These are phyloP conservation scores for Cyrtodaria siliqua DNA, from an alignment of 2,888 invertebrate genomes.

Conservation along the genomic window DNA sequence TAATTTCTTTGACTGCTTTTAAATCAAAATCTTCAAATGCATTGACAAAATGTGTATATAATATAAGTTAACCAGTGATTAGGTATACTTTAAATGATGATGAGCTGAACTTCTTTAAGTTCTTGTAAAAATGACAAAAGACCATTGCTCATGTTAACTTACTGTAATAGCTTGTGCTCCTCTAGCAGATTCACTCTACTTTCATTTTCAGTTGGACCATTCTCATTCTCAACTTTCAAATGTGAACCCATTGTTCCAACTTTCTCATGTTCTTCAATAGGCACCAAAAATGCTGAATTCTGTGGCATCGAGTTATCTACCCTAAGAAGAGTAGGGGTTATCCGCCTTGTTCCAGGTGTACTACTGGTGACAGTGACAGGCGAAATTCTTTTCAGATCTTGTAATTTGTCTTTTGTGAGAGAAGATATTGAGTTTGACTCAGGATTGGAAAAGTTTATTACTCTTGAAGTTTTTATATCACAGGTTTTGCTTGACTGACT, in stretches of 20 bases:
- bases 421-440: conserved; percentile 20
- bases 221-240: conserved; percentile 12
- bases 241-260: neutral
- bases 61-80: too few species aligned
- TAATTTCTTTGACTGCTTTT: too few species aligned
- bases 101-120: too few species aligned
- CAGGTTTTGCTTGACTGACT: conserved; percentile 9
- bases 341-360: conserved; percentile 46
- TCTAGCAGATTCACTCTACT: conserved; percentile 30
- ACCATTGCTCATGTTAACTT: too few species aligned
- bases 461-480: conserved; percentile 57
- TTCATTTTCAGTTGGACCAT: conserved; percentile 1
- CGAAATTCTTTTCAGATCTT: conserved; percentile 44
- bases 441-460: conserved; percentile 59
- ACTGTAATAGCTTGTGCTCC: conserved; percentile 70
- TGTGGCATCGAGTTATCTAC: conserved; percentile 59
- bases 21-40: too few species aligned
- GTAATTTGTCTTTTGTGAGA: conserved; percentile 32
- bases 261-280: conserved; percentile 49
- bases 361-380: conserved; percentile 17
- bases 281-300: conserved; percentile 67
- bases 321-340: conserved; percentile 69
- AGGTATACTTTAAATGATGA: too few species aligned
- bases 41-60: too few species aligned
- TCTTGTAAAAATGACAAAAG: too few species aligned